Evolutionary conservation across 2,113 vertebrate species (phyloP).

Genomic region (Xyliphius kryptos): DNA sequence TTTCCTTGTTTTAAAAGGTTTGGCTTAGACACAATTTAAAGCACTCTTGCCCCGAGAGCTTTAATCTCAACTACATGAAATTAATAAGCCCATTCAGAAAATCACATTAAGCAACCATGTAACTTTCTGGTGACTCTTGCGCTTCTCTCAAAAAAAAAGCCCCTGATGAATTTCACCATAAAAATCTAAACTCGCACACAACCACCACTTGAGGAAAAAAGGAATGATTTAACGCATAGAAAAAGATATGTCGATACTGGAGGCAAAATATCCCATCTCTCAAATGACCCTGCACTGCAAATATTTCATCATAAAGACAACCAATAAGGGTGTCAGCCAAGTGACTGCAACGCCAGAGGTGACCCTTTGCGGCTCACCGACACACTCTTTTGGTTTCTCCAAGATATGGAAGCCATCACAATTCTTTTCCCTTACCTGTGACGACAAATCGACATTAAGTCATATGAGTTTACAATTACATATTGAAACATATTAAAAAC

Average conservation of each 20-base stretch:
- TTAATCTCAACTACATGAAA: neutral
- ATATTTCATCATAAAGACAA: conserved; percentile 34
- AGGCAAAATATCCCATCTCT: conserved; percentile 17
- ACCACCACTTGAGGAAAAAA: conserved; percentile 63
- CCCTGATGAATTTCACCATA: neutral
- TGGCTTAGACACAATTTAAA: neutral
- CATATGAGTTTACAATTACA: too few relatives aligned
- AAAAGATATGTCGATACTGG: conserved; percentile 27
- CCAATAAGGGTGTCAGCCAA: conserved; percentile 12
- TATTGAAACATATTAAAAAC: too few relatives aligned
- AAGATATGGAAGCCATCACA: neutral
- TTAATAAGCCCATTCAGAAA: neutral
- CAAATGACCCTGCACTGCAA: conserved; percentile 15
- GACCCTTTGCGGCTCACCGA: conserved; percentile 1
- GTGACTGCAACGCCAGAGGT: conserved; percentile 14
- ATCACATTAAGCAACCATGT: neutral
- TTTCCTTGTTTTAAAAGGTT: neutral
- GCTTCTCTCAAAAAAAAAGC: neutral
- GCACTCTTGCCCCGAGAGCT: neutral
- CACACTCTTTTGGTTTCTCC: neutral
- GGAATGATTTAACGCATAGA: conserved; percentile 42
- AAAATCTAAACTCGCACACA: neutral
- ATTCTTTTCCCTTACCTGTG: neutral
- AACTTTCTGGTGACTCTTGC: neutral
- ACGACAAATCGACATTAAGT: neutral